Evolutionary conservation across 2,113 vertebrate species (phyloP).

Genomic region (Poeciliopsis occidentalis): DNA sequence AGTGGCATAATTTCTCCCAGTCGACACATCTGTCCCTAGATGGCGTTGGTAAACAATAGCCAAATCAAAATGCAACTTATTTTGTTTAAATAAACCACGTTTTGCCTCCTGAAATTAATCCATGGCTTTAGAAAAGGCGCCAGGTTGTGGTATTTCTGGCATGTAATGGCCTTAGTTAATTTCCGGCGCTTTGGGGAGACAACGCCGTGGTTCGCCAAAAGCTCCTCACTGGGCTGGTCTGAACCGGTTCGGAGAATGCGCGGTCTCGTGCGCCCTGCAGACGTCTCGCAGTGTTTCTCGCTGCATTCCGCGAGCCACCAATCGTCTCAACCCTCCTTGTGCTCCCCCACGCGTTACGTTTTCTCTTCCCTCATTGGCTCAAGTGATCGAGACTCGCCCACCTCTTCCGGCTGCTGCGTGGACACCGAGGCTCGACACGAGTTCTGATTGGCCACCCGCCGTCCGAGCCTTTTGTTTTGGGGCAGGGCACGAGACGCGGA

Average conservation of each 20-base stretch:
- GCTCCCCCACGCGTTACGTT: background rate
- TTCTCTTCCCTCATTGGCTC: slow-evolving; percentile 61
- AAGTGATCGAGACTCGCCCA: background rate
- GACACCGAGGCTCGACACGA: background rate
- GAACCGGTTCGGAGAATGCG: slow-evolving; percentile 82
- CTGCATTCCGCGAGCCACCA: slow-evolving; percentile 51
- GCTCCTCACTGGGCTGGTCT: slow-evolving; percentile 78
- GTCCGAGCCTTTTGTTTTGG: slow-evolving; percentile 55
- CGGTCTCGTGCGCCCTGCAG: slow-evolving; percentile 68
- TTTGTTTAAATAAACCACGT: background rate
- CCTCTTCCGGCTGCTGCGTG: slow-evolving; percentile 37
- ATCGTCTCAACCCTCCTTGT: background rate
- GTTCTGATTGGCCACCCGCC: slow-evolving; percentile 58
- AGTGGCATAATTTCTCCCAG: slow-evolving; percentile 31
- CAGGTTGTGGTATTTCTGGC: background rate
- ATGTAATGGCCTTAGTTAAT: slow-evolving; percentile 25
- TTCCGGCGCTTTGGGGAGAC: slow-evolving; percentile 65
- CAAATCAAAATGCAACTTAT: background rate
- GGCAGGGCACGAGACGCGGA: slow-evolving; percentile 67
- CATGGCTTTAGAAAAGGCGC: too few relatives aligned
- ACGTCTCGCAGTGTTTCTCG: slow-evolving; percentile 57
- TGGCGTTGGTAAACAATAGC: slow-evolving; percentile 1
- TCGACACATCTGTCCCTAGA: slow-evolving; percentile 6
- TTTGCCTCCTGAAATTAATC: background rate
- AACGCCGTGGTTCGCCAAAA: slow-evolving; percentile 57